Evolutionary conservation across 2,888 invertebrate genomes (phyloP).

Genomic region (Polia nebulosa): DNA sequence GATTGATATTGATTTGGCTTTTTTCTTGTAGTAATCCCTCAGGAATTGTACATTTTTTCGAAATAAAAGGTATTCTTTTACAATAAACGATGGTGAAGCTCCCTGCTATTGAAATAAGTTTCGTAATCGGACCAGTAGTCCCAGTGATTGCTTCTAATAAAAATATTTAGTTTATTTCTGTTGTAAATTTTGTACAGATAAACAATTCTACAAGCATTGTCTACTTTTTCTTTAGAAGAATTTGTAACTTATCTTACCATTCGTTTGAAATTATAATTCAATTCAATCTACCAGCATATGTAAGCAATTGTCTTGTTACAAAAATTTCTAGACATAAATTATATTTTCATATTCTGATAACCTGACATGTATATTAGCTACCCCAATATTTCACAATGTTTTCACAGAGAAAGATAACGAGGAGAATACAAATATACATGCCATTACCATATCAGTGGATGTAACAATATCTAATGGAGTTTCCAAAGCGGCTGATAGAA

Average conservation of each 20-base stretch:
- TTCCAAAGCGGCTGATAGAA: constrained; percentile 22
- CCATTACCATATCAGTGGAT: constrained; percentile 36
- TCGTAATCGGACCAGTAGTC: neutral
- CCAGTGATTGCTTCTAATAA: neutral
- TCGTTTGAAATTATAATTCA: constrained; percentile 23
- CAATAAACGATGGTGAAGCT: neutral
- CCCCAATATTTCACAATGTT: constrained; percentile 17
- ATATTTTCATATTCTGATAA: neutral
- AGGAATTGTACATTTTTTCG: no score
- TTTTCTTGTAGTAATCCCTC: no score
- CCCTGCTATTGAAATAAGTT: neutral
- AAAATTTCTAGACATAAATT: constrained; percentile 1
- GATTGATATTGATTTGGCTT: no score
- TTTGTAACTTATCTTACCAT: neutral
- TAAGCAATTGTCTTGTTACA: neutral
- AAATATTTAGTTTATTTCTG: neutral
- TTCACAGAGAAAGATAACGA: constrained; percentile 16
- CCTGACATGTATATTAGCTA: neutral
- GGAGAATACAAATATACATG: constrained; percentile 26
- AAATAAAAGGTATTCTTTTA: neutral
- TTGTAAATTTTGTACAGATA: neutral
- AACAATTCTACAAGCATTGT: neutral
- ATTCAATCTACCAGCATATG: constrained; percentile 7
- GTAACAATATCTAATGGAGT: constrained; percentile 27
- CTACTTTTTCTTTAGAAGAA: neutral